Evolutionary conservation across 2,113 vertebrate species (phyloP), one percentile per base, ranked within the genome.

Genomic region (Ifrita kowaldi): DNA sequence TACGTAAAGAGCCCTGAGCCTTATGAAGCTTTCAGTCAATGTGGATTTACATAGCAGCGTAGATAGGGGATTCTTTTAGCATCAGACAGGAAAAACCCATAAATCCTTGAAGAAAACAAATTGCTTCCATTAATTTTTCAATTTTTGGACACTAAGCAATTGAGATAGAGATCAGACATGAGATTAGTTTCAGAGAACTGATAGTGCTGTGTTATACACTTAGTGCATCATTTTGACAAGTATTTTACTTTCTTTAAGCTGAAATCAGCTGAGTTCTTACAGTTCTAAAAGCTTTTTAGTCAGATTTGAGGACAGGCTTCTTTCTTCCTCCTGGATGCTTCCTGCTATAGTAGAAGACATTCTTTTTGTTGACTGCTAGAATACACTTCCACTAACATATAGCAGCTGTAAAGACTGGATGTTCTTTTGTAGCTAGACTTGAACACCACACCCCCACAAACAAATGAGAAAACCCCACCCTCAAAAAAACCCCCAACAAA

Each of bases 391-490:
- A 64, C 8, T 59, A 41, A n/a, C 7, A 30, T 12, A 13, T 2
- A 74, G 21, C 21, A 59, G 30, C 46, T 41, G 13, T 44, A 30
- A 65, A 46, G 33, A 16, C 4, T 44, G 59, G 23, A 32, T 84
- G 35, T 4, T 71, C 8, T 56, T 75, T 44, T 71, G 33, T 39
- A 91, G 39, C 18, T 52, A 64, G 82, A 75, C 3, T 26, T 50
- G 33, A 26, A 15, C 14, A n/a, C 11, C 23, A 30, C 9, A 30
- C 3, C 2, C 7, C 4, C 33, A 5, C 20, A 65, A 76, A 32
- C 11, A 57, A 59, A 27, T 5, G 7, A 17, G 60, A 41, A 64
- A 46, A 1, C 0, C 3, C 1, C 9, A 35, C 6, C 13, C 13
- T 14, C 4, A 16, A 16, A 33, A 20, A 87, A 26, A 26, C 7